These are phyloP conservation scores for Gobiocypris rarus DNA, from an alignment of 2,113 vertebrate genomes.

Conservation along the genomic window DNA sequence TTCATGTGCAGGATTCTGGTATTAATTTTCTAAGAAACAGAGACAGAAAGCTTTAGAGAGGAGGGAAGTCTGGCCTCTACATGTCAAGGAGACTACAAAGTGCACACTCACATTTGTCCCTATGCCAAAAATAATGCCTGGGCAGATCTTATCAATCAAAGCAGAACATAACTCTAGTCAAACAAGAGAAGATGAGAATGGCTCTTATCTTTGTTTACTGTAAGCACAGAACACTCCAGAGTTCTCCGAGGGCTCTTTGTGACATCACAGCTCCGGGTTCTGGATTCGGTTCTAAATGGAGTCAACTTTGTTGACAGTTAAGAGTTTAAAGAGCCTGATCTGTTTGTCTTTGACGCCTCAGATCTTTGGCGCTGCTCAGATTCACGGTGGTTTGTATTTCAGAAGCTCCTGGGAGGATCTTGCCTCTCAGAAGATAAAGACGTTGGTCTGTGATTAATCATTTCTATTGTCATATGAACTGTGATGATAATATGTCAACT, in stretches of 20 bases:
- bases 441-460: slow-evolving; percentile 25
- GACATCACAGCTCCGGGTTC: background rate
- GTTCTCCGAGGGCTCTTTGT: background rate
- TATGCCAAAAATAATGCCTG: slow-evolving; percentile 38
- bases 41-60: background rate
- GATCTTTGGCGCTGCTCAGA: slow-evolving; percentile 3
- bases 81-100: slow-evolving; percentile 31
- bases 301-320: slow-evolving; percentile 29
- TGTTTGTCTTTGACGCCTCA: slow-evolving; percentile 36
- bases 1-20: slow-evolving; percentile 22
- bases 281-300: background rate
- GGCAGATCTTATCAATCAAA: slow-evolving; percentile 49
- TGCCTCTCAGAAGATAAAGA: slow-evolving; percentile 8
- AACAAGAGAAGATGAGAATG: slow-evolving; percentile 26
- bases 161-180: slow-evolving; percentile 30
- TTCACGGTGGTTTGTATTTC: slow-evolving; percentile 51
- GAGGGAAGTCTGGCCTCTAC: background rate
- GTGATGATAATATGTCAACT: background rate
- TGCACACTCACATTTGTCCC: slow-evolving; percentile 25
- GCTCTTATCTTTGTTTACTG: slow-evolving; percentile 42
- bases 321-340: slow-evolving; percentile 40
- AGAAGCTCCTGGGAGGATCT: slow-evolving; percentile 25
- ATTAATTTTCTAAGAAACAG: slow-evolving; percentile 12
- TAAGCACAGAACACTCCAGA: background rate
- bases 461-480: background rate